Evolutionary conservation across 2,797 vertebrate species (phyloP), one percentile per base, ranked within the genome.

Genomic region (Macropodus opercularis): DNA sequence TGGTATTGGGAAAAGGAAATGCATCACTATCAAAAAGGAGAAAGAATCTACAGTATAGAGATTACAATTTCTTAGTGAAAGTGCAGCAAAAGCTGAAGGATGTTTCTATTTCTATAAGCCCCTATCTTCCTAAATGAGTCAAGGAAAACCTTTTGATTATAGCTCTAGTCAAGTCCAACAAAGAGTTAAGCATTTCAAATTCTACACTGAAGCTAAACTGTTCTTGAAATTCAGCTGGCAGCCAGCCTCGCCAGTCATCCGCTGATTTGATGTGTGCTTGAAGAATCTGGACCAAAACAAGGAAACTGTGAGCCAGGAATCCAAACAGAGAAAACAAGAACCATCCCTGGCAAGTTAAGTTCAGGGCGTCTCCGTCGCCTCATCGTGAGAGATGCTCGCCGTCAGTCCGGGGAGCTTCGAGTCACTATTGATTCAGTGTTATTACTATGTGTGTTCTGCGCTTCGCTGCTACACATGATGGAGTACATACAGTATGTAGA

Each of bases 221-320:
- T 89, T 90, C 88, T 90, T 91, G 83, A 90, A 91, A 89, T 90
- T 88, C 87, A 86, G 75, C 75, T 87, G 87, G 87, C 86, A 84
- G 79, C 18, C 67, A 14, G 74, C 79, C 79, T 63, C 14, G 24
- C 75, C 55, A 75, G 72, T 87, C 84, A 83, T 81, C 83, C 79
- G 78, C 83, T 60, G 64, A 81, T 85, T 87, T 73, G 72, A 89
- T 77, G 83, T 79, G 83, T 76, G 82, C 76, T 79, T 81, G 72
- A 89, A 84, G 84, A 87, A 85, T 79, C 77, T 91, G 88, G 90
- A 81, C 83, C 59, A 52, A n/a, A 84, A 80, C 75, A 83, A 60
- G 46, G 58, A 9, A 55, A 79, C 62, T 73, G 56, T 19, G 66
- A 88, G 88, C 85, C 88, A 90, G 80, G 72, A 89, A 77, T 80